phyloP scores from a whole-genome alignment of 2,113 vertebrate species.

The Fukomys damarensis region DNA sequence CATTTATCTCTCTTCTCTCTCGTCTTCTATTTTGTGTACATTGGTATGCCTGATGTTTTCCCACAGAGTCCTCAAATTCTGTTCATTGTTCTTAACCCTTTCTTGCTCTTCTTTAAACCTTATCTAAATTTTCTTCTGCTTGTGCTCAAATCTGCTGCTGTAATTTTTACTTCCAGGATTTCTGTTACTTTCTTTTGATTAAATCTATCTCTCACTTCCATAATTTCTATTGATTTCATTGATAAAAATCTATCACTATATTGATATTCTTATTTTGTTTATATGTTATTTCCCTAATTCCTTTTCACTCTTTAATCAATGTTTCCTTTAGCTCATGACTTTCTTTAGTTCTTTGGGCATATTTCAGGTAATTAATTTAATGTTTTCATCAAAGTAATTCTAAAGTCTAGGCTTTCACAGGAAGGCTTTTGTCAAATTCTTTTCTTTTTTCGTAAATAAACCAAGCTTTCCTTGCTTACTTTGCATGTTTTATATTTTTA shows the following conservation, averaged over 20 bases:
- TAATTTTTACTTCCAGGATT: neutral
- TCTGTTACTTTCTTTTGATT: neutral
- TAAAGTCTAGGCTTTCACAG: neutral
- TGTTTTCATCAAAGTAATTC: neutral
- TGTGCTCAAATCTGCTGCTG: neutral
- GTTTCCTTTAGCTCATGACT: neutral
- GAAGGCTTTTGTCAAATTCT: neutral
- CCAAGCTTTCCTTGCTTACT: neutral
- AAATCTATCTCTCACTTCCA: neutral
- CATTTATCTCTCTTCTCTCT: neutral
- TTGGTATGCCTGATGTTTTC: neutral
- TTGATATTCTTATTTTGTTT: neutral
- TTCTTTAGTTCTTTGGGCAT: neutral
- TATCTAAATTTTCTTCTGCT: neutral
- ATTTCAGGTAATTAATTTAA: neutral
- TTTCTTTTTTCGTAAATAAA: neutral
- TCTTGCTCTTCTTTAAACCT: neutral
- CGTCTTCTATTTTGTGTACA: too few species aligned
- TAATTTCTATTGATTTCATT: neutral
- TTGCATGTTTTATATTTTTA: neutral
- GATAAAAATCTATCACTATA: neutral
- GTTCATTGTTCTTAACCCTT: neutral
- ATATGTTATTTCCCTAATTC: neutral
- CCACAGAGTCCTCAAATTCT: neutral
- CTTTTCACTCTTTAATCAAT: neutral